A percentile compares a stretch with the other conserved stretches of the same genome.
phyloP scores from a whole-genome alignment of 1,140 invertebrate species.

The Pogonomyrmex californicus region DNA sequence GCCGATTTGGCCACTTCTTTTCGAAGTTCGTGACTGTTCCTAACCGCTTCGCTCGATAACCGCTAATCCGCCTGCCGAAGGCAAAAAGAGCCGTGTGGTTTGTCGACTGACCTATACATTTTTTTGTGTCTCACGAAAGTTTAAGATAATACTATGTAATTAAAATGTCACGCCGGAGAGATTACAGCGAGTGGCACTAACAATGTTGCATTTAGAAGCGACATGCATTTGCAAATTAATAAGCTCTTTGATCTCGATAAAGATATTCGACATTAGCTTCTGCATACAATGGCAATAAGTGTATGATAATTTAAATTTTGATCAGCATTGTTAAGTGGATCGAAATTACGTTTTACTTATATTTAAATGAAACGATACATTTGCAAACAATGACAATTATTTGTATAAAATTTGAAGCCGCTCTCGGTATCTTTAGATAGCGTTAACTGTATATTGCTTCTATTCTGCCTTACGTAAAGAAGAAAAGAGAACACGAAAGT shows the following conservation, averaged over 20 bases:
- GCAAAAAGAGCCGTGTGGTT: slow-evolving; percentile 55
- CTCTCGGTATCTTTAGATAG: neutral
- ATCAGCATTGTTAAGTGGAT: neutral
- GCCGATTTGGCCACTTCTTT: slow-evolving; percentile 69
- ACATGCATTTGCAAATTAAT: neutral
- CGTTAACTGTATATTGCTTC: neutral
- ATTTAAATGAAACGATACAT: neutral
- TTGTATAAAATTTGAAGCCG: neutral
- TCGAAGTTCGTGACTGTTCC: slow-evolving; percentile 63
- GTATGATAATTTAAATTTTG: neutral
- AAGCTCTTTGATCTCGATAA: neutral
- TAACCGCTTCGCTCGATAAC: slow-evolving; percentile 75
- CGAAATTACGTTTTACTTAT: neutral
- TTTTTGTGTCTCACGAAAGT: slow-evolving; percentile 26
- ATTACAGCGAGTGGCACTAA: neutral
- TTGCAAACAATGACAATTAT: neutral
- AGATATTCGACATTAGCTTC: neutral
- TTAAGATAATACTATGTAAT: slow-evolving; percentile 15
- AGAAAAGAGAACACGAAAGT: neutral
- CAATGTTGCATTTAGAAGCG: neutral
- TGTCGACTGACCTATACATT: slow-evolving; percentile 55
- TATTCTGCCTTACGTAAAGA: neutral
- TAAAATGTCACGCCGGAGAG: slow-evolving; percentile 5
- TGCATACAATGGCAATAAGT: neutral
- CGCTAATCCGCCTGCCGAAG: slow-evolving; percentile 61